Evolutionary conservation across 2,888 invertebrate genomes (phyloP).

Genomic region (Cerceris ruficornis): DNA sequence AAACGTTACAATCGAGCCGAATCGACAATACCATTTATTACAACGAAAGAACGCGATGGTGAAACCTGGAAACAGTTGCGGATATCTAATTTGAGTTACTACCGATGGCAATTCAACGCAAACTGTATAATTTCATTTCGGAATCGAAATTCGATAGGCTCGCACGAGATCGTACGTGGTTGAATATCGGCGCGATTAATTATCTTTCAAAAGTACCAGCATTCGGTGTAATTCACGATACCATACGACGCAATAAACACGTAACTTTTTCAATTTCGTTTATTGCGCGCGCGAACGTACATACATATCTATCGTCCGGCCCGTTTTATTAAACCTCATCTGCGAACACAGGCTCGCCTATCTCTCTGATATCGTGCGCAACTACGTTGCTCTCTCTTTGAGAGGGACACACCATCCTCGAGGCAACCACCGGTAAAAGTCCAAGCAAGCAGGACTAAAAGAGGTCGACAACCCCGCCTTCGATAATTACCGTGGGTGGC

Average conservation of each 20-base stretch:
- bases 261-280: slow-evolving; percentile 48
- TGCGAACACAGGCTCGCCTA: slow-evolving; percentile 23
- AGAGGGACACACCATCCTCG: slow-evolving; percentile 49
- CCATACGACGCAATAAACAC: slow-evolving; percentile 11
- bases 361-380: slow-evolving; percentile 33
- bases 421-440: slow-evolving; percentile 54
- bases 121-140: slow-evolving; percentile 53
- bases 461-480: slow-evolving; percentile 69
- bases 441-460: slow-evolving; percentile 64
- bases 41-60: slow-evolving; percentile 15
- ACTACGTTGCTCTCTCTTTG: slow-evolving; percentile 37
- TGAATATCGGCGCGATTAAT: slow-evolving; percentile 54
- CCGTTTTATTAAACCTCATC: slow-evolving; percentile 46
- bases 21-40: slow-evolving; percentile 25
- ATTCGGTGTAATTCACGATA: slow-evolving; percentile 1
- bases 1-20: neutral
- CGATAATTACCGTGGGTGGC: slow-evolving; percentile 67
- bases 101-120: slow-evolving; percentile 23
- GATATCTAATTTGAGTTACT: slow-evolving; percentile 42
- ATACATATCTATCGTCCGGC: slow-evolving; percentile 1
- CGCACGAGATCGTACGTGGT: slow-evolving; percentile 20
- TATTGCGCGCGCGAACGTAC: slow-evolving; percentile 13
- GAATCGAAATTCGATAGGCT: slow-evolving; percentile 52
- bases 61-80: slow-evolving; percentile 20
- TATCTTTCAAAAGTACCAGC: slow-evolving; percentile 36